These are phyloP conservation scores for Spisula subtruncata DNA, from an alignment of 2,888 invertebrate genomes.

Conservation along the genomic window DNA sequence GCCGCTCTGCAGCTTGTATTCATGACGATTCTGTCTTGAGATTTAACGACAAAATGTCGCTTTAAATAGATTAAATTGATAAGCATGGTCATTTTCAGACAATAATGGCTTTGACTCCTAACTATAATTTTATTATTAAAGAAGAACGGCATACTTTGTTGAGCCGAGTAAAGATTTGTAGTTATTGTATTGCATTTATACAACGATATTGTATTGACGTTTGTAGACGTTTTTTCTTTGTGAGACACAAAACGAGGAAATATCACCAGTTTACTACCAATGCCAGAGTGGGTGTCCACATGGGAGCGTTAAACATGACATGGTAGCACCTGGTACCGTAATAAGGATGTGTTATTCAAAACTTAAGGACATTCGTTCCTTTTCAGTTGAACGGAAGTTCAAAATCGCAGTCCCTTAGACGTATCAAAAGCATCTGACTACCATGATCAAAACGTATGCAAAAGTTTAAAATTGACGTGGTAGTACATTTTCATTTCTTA, in stretches of 20 bases:
- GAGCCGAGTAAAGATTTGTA: too few species aligned
- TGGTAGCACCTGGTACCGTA: neutral
- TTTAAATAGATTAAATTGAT: conserved; percentile 7
- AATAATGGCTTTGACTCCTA: conserved; percentile 3
- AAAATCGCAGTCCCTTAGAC: too few species aligned
- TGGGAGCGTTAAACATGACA: neutral
- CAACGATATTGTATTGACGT: neutral
- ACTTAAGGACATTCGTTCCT: too few species aligned
- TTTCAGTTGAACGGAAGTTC: too few species aligned
- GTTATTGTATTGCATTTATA: neutral
- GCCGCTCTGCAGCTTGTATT: neutral
- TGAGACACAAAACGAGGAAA: neutral
- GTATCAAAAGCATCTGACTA: too few species aligned
- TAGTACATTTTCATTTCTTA: too few species aligned
- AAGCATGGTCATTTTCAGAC: neutral
- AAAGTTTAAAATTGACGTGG: too few species aligned
- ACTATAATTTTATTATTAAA: neutral
- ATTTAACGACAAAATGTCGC: neutral
- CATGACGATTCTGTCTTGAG: neutral
- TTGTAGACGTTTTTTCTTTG: neutral
- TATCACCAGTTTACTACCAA: neutral
- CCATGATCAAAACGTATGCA: too few species aligned
- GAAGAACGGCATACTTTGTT: neutral
- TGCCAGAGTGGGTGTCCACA: neutral
- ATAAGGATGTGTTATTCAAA: too few species aligned